Evolutionary conservation across 2,888 invertebrate species (phyloP), one percentile per base, ranked within the genome.

Genomic region (Tipula vernalis): DNA sequence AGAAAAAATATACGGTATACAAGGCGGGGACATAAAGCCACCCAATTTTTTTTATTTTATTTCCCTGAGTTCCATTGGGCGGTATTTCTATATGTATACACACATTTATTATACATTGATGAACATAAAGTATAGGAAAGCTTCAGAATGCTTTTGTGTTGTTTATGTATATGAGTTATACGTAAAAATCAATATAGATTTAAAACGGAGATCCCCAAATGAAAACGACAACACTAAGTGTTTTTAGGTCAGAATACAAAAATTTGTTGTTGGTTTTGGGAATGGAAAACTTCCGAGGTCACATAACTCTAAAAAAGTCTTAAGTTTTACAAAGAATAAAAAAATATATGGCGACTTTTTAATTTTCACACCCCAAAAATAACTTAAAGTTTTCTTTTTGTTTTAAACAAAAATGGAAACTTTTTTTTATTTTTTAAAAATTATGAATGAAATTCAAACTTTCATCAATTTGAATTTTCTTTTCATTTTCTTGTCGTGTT

Each of bases 21-120:
- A 86, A 44, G 86, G 86, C 86, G 86, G 86, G 86, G 47, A 44
- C 42, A 86, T 86, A 84, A 44, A 71, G 71, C 86, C 44, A 86
- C 47, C 86, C 86, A 86, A 84, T 84, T 71, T 71, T 71, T 71
- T 71, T 71, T 28, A 71, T 71, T 71, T 71, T 28, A 71, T 71
- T 71, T 84, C 6, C 36, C 41, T 41, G 39, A 39, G n/a, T 84
- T 84, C 84, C 39, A 84, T 84, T 84, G 84, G 84, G 84, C 71
- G 71, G 71, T 71, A 28, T 71, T 28, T 10, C 71, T 71, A 71
- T 71, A 28, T 28, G 12, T 71, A 28, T 28, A 71, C 28, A 57
- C 15, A 57, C 15, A 71, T 12, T 71, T 71, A 28, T 71, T 28
- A 10, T 28, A 71, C 71, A 28, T 71, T 71, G 71, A 71, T 71